A percentile compares a stretch with the other conserved stretches of the same genome.
Conservation (phyloP, 2,888 invertebrate genomes). For the Cerceris ruficornis region DNA sequence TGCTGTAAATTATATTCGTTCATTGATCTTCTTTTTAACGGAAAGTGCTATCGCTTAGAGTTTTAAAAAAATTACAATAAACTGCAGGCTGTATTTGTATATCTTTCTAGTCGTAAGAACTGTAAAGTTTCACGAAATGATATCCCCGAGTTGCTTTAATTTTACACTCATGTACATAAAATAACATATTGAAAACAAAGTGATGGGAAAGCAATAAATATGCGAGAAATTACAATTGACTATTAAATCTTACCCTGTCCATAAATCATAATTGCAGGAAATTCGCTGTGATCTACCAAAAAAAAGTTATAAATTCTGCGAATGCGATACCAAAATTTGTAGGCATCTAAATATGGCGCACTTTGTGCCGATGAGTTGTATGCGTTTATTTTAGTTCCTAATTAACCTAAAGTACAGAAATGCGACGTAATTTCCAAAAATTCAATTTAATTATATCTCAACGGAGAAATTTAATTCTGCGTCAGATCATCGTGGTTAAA, state of each 20-base stretch:
- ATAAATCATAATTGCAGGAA: neutral
- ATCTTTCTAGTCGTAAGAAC: slow-evolving; percentile 16
- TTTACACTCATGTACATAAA: slow-evolving; percentile 45
- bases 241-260: neutral
- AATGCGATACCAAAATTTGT: neutral
- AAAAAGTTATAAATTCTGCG: neutral
- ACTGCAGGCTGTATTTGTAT: slow-evolving; percentile 13
- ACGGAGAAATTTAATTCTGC: too few species aligned
- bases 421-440: too few species aligned
- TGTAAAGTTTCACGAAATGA: slow-evolving; percentile 26
- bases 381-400: too few species aligned
- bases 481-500: too few species aligned
- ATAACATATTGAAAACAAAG: slow-evolving; percentile 11
- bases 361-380: too few species aligned
- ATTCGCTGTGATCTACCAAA: neutral
- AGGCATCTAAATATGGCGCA: too few species aligned
- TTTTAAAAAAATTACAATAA: slow-evolving; percentile 8
- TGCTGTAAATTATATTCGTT: neutral
- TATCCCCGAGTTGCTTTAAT: slow-evolving; percentile 16
- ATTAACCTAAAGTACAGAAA: too few species aligned
- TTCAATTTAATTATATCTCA: too few species aligned
- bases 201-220: slow-evolving; percentile 45
- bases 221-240: slow-evolving; percentile 29
- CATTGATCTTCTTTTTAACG: neutral
- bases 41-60: slow-evolving; percentile 1